Base-by-base conservation (phyloP, 1,140 invertebrate genomes). In the Trachymyrmex cornetzi region DNA sequence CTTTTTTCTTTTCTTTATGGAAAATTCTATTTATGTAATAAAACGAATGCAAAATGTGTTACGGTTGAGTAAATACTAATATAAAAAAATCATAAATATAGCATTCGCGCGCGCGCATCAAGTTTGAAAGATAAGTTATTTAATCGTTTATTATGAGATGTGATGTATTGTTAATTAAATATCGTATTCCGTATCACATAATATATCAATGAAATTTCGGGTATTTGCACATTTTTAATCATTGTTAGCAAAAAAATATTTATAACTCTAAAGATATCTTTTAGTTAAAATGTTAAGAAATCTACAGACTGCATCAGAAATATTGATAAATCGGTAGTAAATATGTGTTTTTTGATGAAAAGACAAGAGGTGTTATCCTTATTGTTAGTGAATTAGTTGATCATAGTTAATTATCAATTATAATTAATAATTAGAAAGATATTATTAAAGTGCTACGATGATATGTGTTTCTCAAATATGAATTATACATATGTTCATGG, bases 151-250 rank as follows among this genome's bases (percentile, higher is more conserved):
- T 19, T 81, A 11, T 9, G 27, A 34, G 24, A 80, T 55, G 24
- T 61, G 69, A 82, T 74, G 55, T 48, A 22, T 81, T 82, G 55
- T 74, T 84, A 81, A 81, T 71, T 38, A 61, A 50, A 61, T 75
- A 74, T 59, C 24, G 34, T 22, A 72, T 72, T 57, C 7, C n/a
- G 34, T 59, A 71, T 72, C 48, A 81, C 53, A 59, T 71, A 71
- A 80, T 80, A 55, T 80, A 22, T 74, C 38, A 30, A 48, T 72
- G 19, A 82, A 27, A 48, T 74, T 48, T 14, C n/a, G 27, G 24
- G 48, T 79, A 14, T 81, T 30, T 24, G 30, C 67, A 61, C 24
- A 61, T 61, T 61, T 74, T 50, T 9, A 34, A 84, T 3, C 4
- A 80, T 48, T 74, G 44, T 84, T 50, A 75, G 55, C 48, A 84